Conservation (phyloP, 2,797 vertebrate genomes). For the Pristis pectinata region DNA sequence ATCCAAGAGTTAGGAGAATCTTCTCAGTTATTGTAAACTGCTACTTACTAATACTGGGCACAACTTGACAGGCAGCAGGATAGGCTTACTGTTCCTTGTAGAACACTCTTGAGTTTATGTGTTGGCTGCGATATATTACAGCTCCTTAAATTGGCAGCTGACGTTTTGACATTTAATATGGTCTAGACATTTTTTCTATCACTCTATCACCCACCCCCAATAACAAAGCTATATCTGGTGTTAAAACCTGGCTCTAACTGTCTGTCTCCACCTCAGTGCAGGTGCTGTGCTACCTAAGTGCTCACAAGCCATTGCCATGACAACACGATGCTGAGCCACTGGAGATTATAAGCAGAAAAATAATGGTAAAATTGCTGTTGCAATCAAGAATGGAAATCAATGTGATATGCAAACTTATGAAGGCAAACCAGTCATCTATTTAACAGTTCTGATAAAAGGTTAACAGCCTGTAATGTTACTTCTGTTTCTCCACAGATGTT, state of each 20-base stretch:
- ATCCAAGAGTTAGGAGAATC: background rate
- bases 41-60: background rate
- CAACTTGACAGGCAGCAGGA: background rate
- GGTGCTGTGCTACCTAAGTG: background rate
- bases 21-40: background rate
- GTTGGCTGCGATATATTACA: background rate
- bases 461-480: no score
- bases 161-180: background rate
- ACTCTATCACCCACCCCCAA: background rate
- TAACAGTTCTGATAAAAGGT: background rate
- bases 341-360: background rate
- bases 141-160: background rate
- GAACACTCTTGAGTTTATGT: background rate
- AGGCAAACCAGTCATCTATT: background rate
- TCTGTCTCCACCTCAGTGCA: background rate
- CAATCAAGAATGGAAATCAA: background rate
- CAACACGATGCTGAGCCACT: constrained; percentile 13
- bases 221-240: background rate
- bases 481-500: no score
- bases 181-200: background rate
- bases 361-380: background rate
- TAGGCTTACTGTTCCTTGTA: background rate
- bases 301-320: constrained; percentile 16
- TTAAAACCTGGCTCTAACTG: background rate
- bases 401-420: background rate